phyloP scores from a whole-genome alignment of 2,113 vertebrate species.

The Aepyceros melampus region DNA sequence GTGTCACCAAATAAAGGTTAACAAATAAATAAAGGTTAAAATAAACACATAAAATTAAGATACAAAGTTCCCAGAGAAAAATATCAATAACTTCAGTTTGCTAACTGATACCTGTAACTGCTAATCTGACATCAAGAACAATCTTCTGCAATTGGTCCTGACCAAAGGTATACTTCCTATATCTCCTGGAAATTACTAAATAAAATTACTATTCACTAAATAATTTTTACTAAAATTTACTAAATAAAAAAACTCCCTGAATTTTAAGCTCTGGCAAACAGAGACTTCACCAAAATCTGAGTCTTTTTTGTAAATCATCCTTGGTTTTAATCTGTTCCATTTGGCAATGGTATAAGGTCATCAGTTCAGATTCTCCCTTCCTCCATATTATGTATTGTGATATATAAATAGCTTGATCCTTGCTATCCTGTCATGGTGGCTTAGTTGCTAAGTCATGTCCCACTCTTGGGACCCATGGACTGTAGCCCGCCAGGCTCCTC shows the following conservation, averaged over 20 bases:
- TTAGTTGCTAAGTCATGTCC: not conserved
- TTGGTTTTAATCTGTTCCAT: not conserved
- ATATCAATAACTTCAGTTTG: not conserved
- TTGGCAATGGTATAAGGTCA: not conserved
- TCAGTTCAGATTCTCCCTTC: not conserved
- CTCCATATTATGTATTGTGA: not conserved
- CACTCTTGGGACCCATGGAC: not conserved
- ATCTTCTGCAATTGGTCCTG: not conserved
- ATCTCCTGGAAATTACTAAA: not conserved
- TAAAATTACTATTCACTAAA: not conserved
- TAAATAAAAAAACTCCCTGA: not conserved
- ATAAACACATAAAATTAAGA: not conserved
- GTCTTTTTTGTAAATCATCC: not conserved
- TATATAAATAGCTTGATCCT: not conserved
- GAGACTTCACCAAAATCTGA: not conserved
- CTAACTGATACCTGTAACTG: not conserved
- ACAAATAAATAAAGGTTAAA: not conserved
- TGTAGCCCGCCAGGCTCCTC: not conserved
- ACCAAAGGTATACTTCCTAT: not conserved
- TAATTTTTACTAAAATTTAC: not conserved
- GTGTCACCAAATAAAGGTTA: not conserved
- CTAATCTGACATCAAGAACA: not conserved
- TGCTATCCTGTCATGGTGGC: not conserved
- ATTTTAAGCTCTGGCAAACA: slow-evolving; percentile 23
- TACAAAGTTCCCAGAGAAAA: not conserved